Conservation (phyloP, 2,888 invertebrate species). For the Keiferia lycopersicella region DNA sequence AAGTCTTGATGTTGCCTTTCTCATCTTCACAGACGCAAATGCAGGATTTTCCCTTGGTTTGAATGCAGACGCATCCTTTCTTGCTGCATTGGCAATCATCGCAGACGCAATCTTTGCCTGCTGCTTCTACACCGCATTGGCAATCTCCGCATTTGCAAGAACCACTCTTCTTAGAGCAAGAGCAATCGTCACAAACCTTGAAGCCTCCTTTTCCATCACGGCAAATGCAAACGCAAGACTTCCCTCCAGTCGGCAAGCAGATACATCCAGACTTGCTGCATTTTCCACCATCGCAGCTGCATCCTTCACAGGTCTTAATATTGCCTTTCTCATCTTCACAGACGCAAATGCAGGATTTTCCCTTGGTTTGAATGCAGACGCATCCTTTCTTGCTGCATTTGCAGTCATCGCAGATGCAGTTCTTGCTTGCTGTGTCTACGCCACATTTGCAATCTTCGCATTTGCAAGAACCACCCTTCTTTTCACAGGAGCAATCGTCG, state of each 20-base stretch:
- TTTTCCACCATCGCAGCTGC: slow-evolving; percentile 35
- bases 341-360: slow-evolving; percentile 34
- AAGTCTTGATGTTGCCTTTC: slow-evolving; percentile 36
- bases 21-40: slow-evolving; percentile 40
- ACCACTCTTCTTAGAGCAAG: slow-evolving; percentile 23
- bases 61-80: slow-evolving; percentile 36
- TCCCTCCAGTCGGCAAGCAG: slow-evolving; percentile 38
- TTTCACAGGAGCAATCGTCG: slow-evolving; percentile 32
- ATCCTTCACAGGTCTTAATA: slow-evolving; percentile 26
- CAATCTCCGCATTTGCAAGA: slow-evolving; percentile 34
- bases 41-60: slow-evolving; percentile 39
- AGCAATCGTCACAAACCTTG: slow-evolving; percentile 39
- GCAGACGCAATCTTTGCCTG: background rate
- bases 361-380: slow-evolving; percentile 34
- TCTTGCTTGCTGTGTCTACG: background rate
- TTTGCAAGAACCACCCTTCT: slow-evolving; percentile 15
- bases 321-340: slow-evolving; percentile 30
- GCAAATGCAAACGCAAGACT: slow-evolving; percentile 35
- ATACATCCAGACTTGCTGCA: slow-evolving; percentile 27
- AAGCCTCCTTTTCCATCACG: slow-evolving; percentile 33
- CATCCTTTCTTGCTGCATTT: slow-evolving; percentile 37
- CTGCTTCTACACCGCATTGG: background rate
- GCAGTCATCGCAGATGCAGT: slow-evolving; percentile 17
- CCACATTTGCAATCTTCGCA: slow-evolving; percentile 5
- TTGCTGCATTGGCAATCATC: background rate